Conservation (phyloP, 2,113 vertebrate species). For the Lepus timidus region DNA sequence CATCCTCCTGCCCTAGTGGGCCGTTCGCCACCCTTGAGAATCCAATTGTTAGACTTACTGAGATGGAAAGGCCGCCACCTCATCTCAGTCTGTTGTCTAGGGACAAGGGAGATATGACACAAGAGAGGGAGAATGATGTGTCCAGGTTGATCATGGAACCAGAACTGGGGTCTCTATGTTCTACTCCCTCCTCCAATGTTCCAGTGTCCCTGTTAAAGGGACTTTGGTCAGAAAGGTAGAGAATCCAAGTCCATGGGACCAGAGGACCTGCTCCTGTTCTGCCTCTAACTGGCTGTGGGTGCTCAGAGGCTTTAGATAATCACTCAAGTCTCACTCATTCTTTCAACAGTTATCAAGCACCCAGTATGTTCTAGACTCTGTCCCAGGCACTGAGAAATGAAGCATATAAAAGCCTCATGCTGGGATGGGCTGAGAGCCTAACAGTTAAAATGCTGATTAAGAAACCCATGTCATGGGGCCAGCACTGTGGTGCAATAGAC, state of each 20-base stretch:
- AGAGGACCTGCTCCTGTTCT: background rate
- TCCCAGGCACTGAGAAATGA: background rate
- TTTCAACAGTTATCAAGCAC: background rate
- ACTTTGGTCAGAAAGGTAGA: background rate
- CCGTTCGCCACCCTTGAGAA: too few species aligned
- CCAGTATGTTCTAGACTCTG: too few species aligned
- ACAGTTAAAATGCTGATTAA: too few species aligned
- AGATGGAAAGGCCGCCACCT: background rate
- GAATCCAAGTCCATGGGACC: background rate
- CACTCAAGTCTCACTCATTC: background rate
- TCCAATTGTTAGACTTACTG: background rate
- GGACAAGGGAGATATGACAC: background rate
- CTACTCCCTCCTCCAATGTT: background rate
- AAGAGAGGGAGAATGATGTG: background rate
- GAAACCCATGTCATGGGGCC: too few species aligned
- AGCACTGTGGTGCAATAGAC: too few species aligned
- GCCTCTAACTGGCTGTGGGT: background rate
- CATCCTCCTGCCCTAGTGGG: background rate
- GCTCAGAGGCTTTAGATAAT: background rate
- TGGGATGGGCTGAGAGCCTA: too few species aligned
- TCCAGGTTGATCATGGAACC: background rate
- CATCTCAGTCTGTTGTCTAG: background rate
- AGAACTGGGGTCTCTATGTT: background rate
- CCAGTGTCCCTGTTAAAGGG: background rate
- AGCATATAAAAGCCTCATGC: background rate